Conservation (phyloP, 2,888 invertebrate species). For the Pristionchus mayeri region DNA sequence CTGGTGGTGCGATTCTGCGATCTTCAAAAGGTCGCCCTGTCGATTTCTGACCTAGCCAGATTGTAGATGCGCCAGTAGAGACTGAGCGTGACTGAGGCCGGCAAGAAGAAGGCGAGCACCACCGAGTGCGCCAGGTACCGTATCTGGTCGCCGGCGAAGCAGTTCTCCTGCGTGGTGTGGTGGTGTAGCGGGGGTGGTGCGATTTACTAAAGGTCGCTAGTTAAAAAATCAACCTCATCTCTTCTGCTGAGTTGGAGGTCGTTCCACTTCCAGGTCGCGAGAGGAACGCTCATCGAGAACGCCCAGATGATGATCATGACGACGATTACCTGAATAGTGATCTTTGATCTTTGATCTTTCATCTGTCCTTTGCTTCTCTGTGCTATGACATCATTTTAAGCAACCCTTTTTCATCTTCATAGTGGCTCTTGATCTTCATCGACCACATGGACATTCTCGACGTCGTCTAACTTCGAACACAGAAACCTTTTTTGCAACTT, state of each 20-base stretch:
- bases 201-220: not conserved
- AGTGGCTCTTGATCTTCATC: too few relatives aligned
- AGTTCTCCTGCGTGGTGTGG: constrained; percentile 43
- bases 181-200: not conserved
- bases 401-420: too few relatives aligned
- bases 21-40: constrained; percentile 4
- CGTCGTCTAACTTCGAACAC: too few relatives aligned
- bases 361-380: too few relatives aligned
- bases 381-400: too few relatives aligned
- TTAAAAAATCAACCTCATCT: not conserved
- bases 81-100: constrained; percentile 75
- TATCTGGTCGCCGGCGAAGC: constrained; percentile 75
- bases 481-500: too few relatives aligned
- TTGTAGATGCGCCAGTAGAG: constrained; percentile 76
- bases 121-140: constrained; percentile 76
- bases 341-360: constrained; percentile 58
- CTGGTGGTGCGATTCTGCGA: not conserved
- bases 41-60: constrained; percentile 60
- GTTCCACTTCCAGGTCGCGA: constrained; percentile 73
- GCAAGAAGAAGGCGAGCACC: constrained; percentile 76
- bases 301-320: constrained; percentile 74
- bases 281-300: constrained; percentile 71
- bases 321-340: constrained; percentile 60
- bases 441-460: too few relatives aligned
- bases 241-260: not conserved